Base-by-base conservation (phyloP, 2,797 vertebrate species). In the Jordanella pulchra region DNA sequence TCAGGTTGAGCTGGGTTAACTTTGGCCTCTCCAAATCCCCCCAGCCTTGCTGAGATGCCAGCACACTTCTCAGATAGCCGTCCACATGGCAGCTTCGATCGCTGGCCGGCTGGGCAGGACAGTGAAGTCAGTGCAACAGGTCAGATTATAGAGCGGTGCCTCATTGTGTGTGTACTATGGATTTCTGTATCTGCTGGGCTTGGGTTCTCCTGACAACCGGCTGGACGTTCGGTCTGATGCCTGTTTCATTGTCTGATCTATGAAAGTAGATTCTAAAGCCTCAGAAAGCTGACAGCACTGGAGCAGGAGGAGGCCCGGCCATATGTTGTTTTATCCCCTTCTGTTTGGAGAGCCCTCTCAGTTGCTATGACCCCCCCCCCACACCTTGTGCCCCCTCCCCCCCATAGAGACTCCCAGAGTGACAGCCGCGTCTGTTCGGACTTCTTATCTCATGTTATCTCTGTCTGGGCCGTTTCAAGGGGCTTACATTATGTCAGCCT, bases 21-120 rank as follows among this genome's bases (percentile, higher is more conserved):
- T 88, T 87, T 89, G 88, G 87, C 84, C 79, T 85, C 79, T 72
- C 79, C 77, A 69, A 87, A 88, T 91, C 87, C 86, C 86, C 58
- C 66, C 80, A 81, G 76, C 79, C 61, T 66, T 68, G 71, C 71
- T 67, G 71, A 85, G 83, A 91, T 88, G 87, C 89, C 90, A 90
- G 28, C 89, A 74, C 86, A 71, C 80, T 83, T 89, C 92, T 92
- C 92, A 89, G 85, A 89, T 93, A 89, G 90, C 89, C 78, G 64
- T 86, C 91, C 90, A 89, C 89, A 88, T 84, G 89, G 89, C 87
- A 81, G 85, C 85, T 88, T 86, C 71, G 77, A 86, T 86, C 77
- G 76, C 84, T 83, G 83, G 80, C 86, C 79, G 86, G 81, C 87
- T 11, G 73, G 84, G 80, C 84, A 76, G 73, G 76, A 79, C 50